phyloP scores from a whole-genome alignment of 2,797 vertebrate genomes.

The Mico argentatus region DNA sequence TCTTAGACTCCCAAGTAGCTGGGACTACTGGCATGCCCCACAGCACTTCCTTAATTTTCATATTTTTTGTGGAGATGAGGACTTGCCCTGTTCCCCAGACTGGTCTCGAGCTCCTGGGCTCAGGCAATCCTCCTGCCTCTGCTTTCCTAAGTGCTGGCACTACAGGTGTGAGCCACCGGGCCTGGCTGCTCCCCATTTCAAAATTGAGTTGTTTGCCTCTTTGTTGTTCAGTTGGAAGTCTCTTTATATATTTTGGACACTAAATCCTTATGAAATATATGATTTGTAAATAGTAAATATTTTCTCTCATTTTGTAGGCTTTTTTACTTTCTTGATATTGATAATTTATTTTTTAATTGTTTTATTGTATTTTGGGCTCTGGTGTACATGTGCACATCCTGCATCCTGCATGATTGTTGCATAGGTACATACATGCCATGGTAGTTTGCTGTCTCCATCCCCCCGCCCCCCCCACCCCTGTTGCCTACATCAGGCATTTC shows the following conservation, averaged over 20 bases:
- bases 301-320: background rate
- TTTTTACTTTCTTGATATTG: background rate
- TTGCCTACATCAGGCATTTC: no score
- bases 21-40: background rate
- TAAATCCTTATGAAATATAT: background rate
- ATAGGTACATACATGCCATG: no score
- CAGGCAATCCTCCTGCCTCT: background rate
- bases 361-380: no score
- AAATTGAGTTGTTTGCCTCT: background rate
- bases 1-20: background rate
- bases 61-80: background rate
- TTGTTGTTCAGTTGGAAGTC: background rate
- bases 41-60: background rate
- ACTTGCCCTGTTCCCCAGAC: background rate
- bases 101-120: background rate
- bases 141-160: background rate
- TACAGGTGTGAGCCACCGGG: background rate
- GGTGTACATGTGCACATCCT: no score
- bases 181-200: background rate
- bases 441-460: no score
- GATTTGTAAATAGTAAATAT: background rate
- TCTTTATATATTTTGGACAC: background rate
- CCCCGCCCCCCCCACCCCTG: rapidly evolving
- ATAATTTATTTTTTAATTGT: no score
- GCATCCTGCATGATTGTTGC: no score